Evolutionary conservation across 2,888 invertebrate species (phyloP).

Genomic region (Gymnocheta viridis): DNA sequence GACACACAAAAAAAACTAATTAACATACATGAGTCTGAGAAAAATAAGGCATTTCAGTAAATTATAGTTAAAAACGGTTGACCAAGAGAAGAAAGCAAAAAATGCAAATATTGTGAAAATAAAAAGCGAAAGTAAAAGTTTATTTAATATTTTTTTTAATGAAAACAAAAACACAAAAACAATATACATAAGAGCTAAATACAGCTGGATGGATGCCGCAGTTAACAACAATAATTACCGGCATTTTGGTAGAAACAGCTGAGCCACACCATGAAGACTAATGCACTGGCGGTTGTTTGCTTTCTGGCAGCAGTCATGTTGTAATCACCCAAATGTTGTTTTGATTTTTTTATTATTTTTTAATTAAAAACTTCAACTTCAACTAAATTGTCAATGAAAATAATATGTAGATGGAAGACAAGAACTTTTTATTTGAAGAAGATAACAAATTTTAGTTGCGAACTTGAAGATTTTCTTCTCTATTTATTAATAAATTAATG

Average conservation of each 20-base stretch:
- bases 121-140: slow-evolving; percentile 69
- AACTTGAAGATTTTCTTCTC: neutral
- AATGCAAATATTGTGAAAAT: slow-evolving; percentile 46
- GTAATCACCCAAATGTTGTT: slow-evolving; percentile 30
- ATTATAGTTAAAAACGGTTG: neutral
- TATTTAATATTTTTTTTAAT: neutral
- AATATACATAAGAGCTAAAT: slow-evolving; percentile 1
- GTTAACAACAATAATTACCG: slow-evolving; percentile 71
- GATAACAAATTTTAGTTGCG: neutral
- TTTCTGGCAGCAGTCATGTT: slow-evolving; percentile 50
- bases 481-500: neutral
- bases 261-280: slow-evolving; percentile 59
- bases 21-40: neutral
- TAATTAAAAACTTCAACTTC: neutral
- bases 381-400: neutral
- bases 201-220: neutral
- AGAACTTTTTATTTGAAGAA: slow-evolving; percentile 21
- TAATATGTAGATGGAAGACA: slow-evolving; percentile 19
- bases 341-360: neutral
- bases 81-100: slow-evolving; percentile 61
- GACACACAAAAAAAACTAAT: too few species aligned
- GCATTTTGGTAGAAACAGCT: slow-evolving; percentile 74
- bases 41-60: neutral
- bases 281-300: slow-evolving; percentile 5
- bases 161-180: slow-evolving; percentile 12